Conservation (phyloP, 2,797 vertebrate genomes). For the Tragopan temminckii region DNA sequence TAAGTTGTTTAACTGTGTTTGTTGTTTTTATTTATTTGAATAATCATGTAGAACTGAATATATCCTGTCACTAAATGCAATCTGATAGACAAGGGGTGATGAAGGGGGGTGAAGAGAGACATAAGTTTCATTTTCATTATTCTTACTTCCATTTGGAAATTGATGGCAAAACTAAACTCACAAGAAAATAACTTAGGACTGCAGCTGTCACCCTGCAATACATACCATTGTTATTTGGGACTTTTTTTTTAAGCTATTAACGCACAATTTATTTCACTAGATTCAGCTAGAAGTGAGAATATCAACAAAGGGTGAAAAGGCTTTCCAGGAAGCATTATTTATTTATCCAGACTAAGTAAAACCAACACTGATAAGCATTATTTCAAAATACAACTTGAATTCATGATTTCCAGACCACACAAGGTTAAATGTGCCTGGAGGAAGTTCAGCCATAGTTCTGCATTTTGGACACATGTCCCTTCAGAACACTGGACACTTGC, state of each 20-base stretch:
- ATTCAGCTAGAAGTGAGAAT: not conserved
- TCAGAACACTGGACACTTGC: not conserved
- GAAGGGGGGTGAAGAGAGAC: constrained; percentile 15
- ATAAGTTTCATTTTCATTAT: not conserved
- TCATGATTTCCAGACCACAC: constrained; percentile 29
- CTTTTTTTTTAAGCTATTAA: not conserved
- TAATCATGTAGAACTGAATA: not conserved
- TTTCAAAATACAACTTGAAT: not conserved
- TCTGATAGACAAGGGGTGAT: constrained; percentile 10
- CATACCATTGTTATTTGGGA: not conserved
- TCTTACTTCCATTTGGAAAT: constrained; percentile 24
- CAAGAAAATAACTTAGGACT: not conserved
- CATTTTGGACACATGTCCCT: not conserved
- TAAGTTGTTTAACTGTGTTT: not conserved
- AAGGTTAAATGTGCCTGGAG: constrained; percentile 30
- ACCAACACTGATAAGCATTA: not conserved
- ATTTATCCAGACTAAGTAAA: not conserved
- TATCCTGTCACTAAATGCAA: not conserved
- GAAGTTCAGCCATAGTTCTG: not conserved
- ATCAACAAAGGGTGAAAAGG: accelerated
- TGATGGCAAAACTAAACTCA: not conserved
- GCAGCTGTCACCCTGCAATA: not conserved
- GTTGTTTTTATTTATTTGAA: not conserved
- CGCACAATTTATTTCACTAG: not conserved
- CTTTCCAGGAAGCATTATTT: not conserved